Conservation (phyloP, 2,113 vertebrate species). For the Rhabdornis inornatus region DNA sequence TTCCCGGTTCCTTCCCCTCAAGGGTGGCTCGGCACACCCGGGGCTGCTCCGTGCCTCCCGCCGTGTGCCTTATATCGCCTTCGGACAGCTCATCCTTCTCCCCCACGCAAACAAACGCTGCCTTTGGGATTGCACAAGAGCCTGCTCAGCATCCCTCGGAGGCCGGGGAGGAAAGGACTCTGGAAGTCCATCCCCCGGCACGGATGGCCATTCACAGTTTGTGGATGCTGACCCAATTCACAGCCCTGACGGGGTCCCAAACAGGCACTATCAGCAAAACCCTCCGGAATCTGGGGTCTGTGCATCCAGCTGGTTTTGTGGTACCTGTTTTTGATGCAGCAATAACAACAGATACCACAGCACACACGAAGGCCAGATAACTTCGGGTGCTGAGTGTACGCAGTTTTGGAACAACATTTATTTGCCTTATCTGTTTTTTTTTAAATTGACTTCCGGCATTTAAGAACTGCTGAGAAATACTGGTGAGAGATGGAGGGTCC, state of each 20-base stretch:
- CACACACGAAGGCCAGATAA: not conserved
- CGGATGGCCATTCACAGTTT: fast-evolving
- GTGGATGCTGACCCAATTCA: not conserved
- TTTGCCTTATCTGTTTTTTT: not conserved
- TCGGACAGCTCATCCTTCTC: not conserved
- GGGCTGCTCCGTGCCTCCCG: fast-evolving
- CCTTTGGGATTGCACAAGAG: not conserved
- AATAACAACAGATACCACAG: not conserved
- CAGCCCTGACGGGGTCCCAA: not conserved
- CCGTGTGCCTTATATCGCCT: not conserved
- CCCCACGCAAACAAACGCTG: not conserved
- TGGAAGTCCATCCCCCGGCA: fast-evolving
- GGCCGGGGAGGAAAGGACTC: not conserved
- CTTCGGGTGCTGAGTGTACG: fast-evolving
- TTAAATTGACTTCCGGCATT: not conserved
- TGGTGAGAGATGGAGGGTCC: not conserved
- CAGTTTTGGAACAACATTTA: fast-evolving
- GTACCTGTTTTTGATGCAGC: not conserved
- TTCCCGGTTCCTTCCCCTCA: not conserved
- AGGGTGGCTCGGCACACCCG: not conserved
- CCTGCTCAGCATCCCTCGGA: not conserved
- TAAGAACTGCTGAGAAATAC: not conserved
- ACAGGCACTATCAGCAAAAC: not conserved
- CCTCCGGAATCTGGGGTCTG: not conserved
- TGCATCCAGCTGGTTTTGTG: not conserved